Percentiles rank a stretch among this genome's conserved stretches.
phyloP scores from a whole-genome alignment of 2,113 vertebrate genomes.

The Seriola quinqueradiata region DNA sequence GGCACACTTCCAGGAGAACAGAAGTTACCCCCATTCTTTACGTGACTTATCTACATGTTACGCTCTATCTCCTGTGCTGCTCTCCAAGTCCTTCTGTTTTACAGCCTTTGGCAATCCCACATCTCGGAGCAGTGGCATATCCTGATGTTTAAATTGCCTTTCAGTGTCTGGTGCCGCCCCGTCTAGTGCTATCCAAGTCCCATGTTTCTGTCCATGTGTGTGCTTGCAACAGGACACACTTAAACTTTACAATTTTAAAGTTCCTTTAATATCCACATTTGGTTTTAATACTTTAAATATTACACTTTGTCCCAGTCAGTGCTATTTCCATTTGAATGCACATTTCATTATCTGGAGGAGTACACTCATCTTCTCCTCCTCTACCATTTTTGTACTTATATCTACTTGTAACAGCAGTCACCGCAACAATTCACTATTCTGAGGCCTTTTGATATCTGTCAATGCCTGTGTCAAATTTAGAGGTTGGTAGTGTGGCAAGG shows the following conservation, averaged over 20 bases:
- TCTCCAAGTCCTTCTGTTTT: conserved; percentile 39
- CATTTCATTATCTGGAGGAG: not conserved
- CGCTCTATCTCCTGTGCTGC: conserved; percentile 6
- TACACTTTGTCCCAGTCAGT: not conserved
- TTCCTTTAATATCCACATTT: not conserved
- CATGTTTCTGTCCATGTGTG: conserved; percentile 27
- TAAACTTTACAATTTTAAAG: not conserved
- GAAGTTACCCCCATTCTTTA: conserved; percentile 40
- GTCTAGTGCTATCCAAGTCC: conserved; percentile 22
- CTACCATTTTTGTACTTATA: not conserved
- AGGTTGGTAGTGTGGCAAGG: not conserved
- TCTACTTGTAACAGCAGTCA: not conserved
- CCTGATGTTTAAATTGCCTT: conserved; percentile 43
- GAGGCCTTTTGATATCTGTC: not conserved
- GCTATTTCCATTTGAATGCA: not conserved
- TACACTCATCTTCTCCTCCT: not conserved
- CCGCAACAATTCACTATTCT: not conserved
- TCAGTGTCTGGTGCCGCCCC: conserved; percentile 34
- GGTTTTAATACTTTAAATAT: not conserved
- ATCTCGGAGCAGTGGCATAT: conserved; percentile 36
- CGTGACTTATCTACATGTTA: conserved; percentile 28
- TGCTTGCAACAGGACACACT: conserved; percentile 15
- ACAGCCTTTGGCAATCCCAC: conserved; percentile 35
- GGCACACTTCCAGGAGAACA: conserved; percentile 47
- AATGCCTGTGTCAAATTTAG: not conserved